These are phyloP conservation scores for Ligdia adustata DNA, from an alignment of 2,888 invertebrate genomes.

Conservation along the genomic window DNA sequence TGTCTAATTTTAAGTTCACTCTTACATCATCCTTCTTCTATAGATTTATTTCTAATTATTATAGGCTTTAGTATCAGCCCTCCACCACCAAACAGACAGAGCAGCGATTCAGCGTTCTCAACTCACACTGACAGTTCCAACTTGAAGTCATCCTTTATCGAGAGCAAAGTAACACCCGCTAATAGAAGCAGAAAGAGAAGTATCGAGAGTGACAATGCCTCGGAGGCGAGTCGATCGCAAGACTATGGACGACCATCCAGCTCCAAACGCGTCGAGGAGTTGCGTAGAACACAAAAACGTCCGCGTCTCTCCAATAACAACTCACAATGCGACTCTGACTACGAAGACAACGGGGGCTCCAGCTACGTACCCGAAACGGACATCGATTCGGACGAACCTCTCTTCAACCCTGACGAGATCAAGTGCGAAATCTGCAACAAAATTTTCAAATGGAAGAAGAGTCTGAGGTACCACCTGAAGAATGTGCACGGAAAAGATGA, in stretches of 20 bases:
- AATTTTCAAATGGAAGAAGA: slow-evolving; percentile 49
- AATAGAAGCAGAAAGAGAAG: slow-evolving; percentile 64
- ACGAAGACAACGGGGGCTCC: slow-evolving; percentile 63
- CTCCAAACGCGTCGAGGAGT: slow-evolving; percentile 66
- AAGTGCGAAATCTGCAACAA: slow-evolving; percentile 63
- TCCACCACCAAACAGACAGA: slow-evolving; percentile 69
- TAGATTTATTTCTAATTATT: slow-evolving; percentile 27
- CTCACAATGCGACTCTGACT: slow-evolving; percentile 60
- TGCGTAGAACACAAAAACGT: slow-evolving; percentile 57
- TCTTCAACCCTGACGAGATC: slow-evolving; percentile 44
- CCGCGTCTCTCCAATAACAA: slow-evolving; percentile 46
- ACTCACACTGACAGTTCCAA: slow-evolving; percentile 69
- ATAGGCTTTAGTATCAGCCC: slow-evolving; percentile 67
- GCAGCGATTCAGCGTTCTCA: slow-evolving; percentile 78
- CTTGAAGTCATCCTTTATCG: slow-evolving; percentile 56
- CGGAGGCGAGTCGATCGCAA: slow-evolving; percentile 58
- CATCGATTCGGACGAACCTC: slow-evolving; percentile 63
- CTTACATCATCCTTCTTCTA: background rate
- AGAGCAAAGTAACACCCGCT: slow-evolving; percentile 53
- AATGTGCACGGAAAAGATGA: slow-evolving; percentile 50
- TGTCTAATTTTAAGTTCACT: no score
- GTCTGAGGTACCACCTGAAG: slow-evolving; percentile 49
- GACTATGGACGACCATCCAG: slow-evolving; percentile 55
- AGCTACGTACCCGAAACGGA: slow-evolving; percentile 60
- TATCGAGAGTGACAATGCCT: slow-evolving; percentile 64